These are phyloP conservation scores for Plotosus lineatus DNA, from an alignment of 2,113 vertebrate species.

Conservation along the genomic window DNA sequence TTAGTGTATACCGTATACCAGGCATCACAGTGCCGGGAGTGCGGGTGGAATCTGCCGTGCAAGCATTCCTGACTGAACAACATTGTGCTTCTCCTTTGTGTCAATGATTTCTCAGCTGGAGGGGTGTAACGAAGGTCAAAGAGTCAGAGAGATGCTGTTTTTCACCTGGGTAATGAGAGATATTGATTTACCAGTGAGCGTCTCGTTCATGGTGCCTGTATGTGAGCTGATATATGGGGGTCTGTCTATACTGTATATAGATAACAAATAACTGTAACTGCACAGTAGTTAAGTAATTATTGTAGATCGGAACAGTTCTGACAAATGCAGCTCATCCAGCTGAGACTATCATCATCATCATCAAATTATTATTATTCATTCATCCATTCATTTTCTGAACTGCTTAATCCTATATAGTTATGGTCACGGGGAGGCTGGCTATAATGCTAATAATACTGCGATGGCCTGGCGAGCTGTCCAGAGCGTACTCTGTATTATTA, in stretches of 20 bases:
- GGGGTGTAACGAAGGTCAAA: constrained; percentile 16
- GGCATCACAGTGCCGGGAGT: constrained; percentile 12
- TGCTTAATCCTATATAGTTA: too few relatives aligned
- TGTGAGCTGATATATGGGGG: neutral
- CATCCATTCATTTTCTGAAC: neutral
- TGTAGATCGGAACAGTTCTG: neutral
- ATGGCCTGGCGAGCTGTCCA: too few relatives aligned
- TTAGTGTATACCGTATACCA: neutral
- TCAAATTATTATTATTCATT: neutral
- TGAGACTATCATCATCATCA: too few relatives aligned
- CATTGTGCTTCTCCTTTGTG: constrained; percentile 38
- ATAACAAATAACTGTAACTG: neutral
- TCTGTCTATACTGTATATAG: constrained; percentile 2
- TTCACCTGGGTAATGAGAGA: constrained; percentile 6
- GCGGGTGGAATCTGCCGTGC: constrained; percentile 45
- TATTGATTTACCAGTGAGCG: constrained; percentile 44
- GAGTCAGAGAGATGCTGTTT: constrained; percentile 21
- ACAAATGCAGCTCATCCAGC: neutral
- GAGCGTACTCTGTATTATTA: too few relatives aligned
- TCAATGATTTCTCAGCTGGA: constrained; percentile 8
- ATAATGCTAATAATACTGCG: too few relatives aligned
- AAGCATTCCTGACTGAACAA: constrained; percentile 39
- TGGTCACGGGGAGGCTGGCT: too few relatives aligned
- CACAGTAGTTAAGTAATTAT: neutral
- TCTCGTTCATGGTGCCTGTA: neutral